phyloP scores from a whole-genome alignment of 2,797 vertebrate species.

The Erithacus rubecula region DNA sequence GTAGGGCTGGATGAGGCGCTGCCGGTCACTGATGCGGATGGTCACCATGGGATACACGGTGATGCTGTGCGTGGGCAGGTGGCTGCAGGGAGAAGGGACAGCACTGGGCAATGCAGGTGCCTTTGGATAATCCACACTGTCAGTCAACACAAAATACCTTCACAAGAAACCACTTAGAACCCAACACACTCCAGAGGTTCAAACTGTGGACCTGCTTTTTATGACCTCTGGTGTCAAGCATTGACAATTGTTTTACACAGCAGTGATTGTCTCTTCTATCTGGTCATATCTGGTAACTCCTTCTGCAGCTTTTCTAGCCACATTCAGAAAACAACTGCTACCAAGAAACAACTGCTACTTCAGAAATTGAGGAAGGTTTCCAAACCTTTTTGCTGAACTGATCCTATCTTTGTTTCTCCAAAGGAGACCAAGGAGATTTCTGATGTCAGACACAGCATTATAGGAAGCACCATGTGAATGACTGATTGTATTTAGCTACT shows the following conservation, averaged over 20 bases:
- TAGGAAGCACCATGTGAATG: not conserved
- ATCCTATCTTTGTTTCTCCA: not conserved
- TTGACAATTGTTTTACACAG: not conserved
- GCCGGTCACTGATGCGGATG: constrained; percentile 91
- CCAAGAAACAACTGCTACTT: not conserved
- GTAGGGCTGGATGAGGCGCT: constrained; percentile 95
- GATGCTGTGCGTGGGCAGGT: constrained; percentile 93
- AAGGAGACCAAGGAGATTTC: not conserved
- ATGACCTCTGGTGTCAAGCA: not conserved
- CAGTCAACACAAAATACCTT: not conserved
- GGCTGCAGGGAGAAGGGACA: constrained; percentile 75
- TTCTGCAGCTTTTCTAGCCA: not conserved
- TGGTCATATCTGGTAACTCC: not conserved
- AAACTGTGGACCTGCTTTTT: not conserved
- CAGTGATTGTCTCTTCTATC: not conserved
- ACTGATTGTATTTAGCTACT: not conserved
- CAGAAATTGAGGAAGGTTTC: not conserved
- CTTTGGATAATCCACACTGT: accelerated
- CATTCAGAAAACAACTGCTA: not conserved
- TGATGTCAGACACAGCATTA: not conserved
- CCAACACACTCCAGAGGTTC: not conserved
- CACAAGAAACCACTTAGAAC: not conserved
- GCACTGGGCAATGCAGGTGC: not conserved
- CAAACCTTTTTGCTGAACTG: not conserved
- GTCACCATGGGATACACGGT: constrained; percentile 95